Evolutionary conservation across 1,140 invertebrate genomes (phyloP), one percentile per base, ranked within the genome.

Genomic region (Drosophila rhopaloa): DNA sequence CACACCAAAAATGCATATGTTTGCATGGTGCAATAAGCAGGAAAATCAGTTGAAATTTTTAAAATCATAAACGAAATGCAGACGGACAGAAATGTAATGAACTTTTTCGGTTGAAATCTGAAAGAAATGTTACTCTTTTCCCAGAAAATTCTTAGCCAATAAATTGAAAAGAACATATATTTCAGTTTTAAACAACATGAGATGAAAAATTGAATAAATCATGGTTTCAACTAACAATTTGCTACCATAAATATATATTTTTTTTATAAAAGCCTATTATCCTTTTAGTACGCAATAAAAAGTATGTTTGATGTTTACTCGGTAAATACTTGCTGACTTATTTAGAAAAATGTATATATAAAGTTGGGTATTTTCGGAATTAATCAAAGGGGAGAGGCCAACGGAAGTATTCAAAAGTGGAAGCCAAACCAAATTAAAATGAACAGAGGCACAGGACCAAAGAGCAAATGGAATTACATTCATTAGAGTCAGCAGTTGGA

Each of bases 401-500:
- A 9, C 48, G 48, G n/a, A 57, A 32, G 7, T 32, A 29, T 43
- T 32, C 40, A 44, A 57, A 44, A 16, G 16, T 11, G 19, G 19
- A 16, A 32, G 40, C n/a, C 16, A 4, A 56, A 32, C n/a, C 24
- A 32, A 57, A 57, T 57, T 44, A 57, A 44, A 44, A 35, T n/a
- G 19, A 46, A n/a, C 5, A 14, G 2, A 1, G 35, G 10, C 19
- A 3, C 8, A 13, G 10, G 14, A n/a, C 16, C 41, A 38, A 19
- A 50, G 10, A 51, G 32, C 46, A 54, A 53, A 40, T 66, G 65
- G 35, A 65, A 68, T 68, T 68, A 66, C 65, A 68, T 66, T 65
- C 60, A 68, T 68, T 68, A 68, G 35, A 51, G 59, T 66, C 51
- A 43, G 47, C 61, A 66, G 65, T 68, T 68, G 65, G 32, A 66